Evolutionary conservation across 2,113 vertebrate genomes (phyloP).

Genomic region (Eclectus roratus): DNA sequence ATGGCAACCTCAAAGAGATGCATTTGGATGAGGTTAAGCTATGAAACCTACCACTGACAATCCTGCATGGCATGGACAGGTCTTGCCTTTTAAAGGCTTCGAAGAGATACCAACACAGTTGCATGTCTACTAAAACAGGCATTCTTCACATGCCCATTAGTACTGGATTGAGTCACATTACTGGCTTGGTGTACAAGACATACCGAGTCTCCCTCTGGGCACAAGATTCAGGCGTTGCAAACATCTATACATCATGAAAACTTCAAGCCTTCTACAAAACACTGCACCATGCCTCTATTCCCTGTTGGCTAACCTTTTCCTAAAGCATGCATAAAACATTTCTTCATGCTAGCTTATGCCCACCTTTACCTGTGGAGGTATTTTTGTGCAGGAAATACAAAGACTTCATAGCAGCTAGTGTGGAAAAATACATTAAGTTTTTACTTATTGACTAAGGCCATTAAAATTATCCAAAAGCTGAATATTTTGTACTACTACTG

Average conservation of each 20-base stretch:
- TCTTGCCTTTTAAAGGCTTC: not conserved
- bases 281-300: not conserved
- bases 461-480: not conserved
- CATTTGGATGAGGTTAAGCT: not conserved
- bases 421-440: not conserved
- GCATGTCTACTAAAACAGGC: not conserved
- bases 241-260: fast-evolving
- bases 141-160: fast-evolving
- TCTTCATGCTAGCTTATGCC: not conserved
- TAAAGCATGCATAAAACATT: not conserved
- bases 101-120: not conserved
- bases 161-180: not conserved
- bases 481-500: not conserved
- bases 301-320: not conserved
- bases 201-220: not conserved
- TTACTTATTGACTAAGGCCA: not conserved
- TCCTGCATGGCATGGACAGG: not conserved
- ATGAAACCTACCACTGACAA: not conserved
- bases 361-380: not conserved
- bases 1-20: not conserved
- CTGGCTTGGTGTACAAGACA: not conserved
- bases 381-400: not conserved
- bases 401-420: not conserved
- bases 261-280: not conserved
- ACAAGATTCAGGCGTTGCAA: not conserved